phyloP scores from a whole-genome alignment of 1,140 invertebrate genomes.

The Bathynomus jamesi region DNA sequence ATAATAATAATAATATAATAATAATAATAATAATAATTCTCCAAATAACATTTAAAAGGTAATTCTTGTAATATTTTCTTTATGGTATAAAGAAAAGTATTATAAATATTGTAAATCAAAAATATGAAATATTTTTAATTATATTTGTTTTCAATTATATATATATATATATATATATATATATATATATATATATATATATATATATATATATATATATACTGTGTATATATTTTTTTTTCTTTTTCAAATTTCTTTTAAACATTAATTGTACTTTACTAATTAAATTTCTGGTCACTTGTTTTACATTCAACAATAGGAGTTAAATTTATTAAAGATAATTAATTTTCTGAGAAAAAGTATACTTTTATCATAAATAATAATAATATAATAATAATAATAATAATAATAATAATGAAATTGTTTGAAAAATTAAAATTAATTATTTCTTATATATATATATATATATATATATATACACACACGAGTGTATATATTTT shows the following conservation, averaged over 20 bases:
- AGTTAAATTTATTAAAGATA: no score
- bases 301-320: no score
- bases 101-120: no score
- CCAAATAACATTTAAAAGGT: no score
- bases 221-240: neutral
- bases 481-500: neutral
- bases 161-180: constrained; percentile 3
- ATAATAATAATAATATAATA: no score
- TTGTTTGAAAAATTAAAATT: neutral
- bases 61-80: neutral
- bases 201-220: constrained; percentile 3
- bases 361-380: no score
- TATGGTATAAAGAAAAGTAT: neutral
- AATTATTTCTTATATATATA: neutral
- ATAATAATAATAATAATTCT: no score
- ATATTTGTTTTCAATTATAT: neutral
- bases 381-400: no score
- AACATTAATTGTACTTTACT: neutral
- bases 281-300: no score
- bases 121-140: no score
- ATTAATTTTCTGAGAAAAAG: no score
- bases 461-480: constrained; percentile 1
- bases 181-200: constrained; percentile 3
- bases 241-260: neutral
- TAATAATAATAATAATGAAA: no score